These are phyloP conservation scores for Athene noctua DNA, from an alignment of 2,113 vertebrate genomes.

Conservation along the genomic window DNA sequence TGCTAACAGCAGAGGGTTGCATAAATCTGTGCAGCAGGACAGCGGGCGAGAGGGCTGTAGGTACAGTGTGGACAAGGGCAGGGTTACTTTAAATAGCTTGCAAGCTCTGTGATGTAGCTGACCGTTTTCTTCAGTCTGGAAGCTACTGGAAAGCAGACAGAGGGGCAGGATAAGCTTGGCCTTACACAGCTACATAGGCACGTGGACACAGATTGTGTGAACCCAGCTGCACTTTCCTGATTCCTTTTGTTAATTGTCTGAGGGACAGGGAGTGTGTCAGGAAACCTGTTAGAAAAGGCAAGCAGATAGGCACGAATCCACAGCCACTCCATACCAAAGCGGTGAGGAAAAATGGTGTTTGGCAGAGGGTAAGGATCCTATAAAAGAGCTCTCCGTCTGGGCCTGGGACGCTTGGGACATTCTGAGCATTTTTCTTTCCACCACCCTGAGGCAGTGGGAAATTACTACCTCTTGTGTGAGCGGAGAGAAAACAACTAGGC, in stretches of 20 bases:
- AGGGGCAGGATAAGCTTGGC: neutral
- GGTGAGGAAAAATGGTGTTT: neutral
- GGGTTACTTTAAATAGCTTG: neutral
- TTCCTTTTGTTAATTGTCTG: neutral
- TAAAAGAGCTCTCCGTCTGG: neutral
- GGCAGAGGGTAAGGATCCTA: neutral
- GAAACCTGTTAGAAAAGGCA: neutral
- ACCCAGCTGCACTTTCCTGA: neutral
- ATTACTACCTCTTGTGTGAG: conserved; percentile 16
- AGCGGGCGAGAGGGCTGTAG: neutral
- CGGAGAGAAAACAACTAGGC: neutral
- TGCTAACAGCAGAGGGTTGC: conserved; percentile 49
- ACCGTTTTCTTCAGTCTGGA: neutral
- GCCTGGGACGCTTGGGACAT: neutral
- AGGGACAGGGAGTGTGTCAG: neutral
- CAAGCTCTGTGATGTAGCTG: neutral
- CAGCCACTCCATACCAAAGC: neutral
- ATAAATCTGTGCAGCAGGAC: conserved; percentile 9
- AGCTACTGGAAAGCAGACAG: neutral
- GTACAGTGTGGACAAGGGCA: neutral
- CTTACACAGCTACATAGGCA: neutral
- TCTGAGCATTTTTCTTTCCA: conserved; percentile 32
- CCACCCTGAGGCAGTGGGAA: neutral
- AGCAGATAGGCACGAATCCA: neutral
- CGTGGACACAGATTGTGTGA: neutral